Evolutionary conservation across 2,797 vertebrate genomes (phyloP), one percentile per base, ranked within the genome.

Genomic region (Darevskia nairensis): DNA sequence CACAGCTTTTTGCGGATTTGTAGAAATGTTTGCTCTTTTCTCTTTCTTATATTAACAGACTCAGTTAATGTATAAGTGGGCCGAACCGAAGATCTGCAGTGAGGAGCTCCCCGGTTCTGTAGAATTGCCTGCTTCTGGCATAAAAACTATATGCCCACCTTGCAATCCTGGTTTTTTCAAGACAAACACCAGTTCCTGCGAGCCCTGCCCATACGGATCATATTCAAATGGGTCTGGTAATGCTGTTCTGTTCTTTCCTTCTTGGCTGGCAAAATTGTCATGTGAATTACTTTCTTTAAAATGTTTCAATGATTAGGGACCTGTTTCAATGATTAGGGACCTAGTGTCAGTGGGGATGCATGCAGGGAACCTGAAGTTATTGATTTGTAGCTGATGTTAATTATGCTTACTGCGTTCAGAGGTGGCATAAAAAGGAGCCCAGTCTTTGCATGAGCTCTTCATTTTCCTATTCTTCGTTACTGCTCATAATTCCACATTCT

Each of bases 11-110:
- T 15, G 50, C 39, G 9, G 46, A 39, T 80, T 74, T 75, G 25
- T 55, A 82, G 23, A 82, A 89, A 76, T 76, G 61, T 76, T 82
- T 89, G 32, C 46, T 68, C 39, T 68, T 23, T 41, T 44, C 46
- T 32, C 44, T 74, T 0, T 59, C 8, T 80, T 2, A 6, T 90
- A 80, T 29, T 83, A 85, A 83, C 94, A 99, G 99, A 99, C 99
- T 0, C 98, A 98, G 95, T 96, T 99, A 88, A 98, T 98, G 98
- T 99, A 98, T 96, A 99, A 99, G 91, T 99, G 99, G 99, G 98
- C 97, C 4, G 97, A 98, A 85, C 98, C 99, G 0, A 99, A 99
- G 93, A 98, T 98, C 95, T 99, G 99, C 94, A 96, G 95, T 0
- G 98, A 99, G 90, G 97, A 94, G 10, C 89, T 95, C 0, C 86